A percentile compares a stretch with the other conserved stretches of the same genome.
Evolutionary conservation across 2,888 invertebrate genomes (phyloP).

Genomic region (Lacanobia oleracea): DNA sequence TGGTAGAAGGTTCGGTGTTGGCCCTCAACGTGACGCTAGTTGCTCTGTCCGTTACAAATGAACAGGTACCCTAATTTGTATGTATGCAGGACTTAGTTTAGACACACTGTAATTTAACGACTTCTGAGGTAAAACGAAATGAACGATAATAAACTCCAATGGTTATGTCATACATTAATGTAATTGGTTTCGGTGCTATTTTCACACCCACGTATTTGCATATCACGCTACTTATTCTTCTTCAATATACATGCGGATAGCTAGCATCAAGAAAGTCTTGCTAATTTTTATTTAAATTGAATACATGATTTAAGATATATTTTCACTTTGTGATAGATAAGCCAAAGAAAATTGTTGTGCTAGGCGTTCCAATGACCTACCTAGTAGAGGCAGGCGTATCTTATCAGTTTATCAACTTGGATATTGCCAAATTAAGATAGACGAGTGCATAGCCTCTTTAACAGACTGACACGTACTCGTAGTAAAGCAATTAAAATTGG

Average conservation of each 20-base stretch:
- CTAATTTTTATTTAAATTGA: neutral
- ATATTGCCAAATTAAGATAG: conserved; percentile 57
- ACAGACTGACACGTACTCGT: conserved; percentile 22
- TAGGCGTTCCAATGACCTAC: conserved; percentile 47
- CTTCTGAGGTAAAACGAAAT: neutral
- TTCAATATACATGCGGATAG: neutral
- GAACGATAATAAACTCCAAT: conserved; percentile 10
- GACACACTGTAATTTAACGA: neutral
- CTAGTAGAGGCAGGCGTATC: conserved; percentile 50
- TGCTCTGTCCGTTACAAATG: neutral
- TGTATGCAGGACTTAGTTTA: conserved; percentile 5
- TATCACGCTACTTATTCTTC: neutral
- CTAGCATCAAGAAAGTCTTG: neutral
- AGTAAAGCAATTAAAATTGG: conserved; percentile 34
- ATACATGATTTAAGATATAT: neutral
- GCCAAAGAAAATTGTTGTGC: conserved; percentile 10
- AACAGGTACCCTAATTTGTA: conserved; percentile 4
- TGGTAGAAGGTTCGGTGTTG: conserved; percentile 1
- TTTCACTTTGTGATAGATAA: conserved; percentile 3
- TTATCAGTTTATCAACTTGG: conserved; percentile 64
- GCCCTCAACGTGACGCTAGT: neutral
- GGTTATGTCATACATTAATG: neutral
- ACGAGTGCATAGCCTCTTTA: conserved; percentile 24
- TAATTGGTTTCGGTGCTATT: neutral
- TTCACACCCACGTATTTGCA: neutral